phyloP scores from a whole-genome alignment of 2,888 invertebrate genomes.

The Dioctria linearis region DNA sequence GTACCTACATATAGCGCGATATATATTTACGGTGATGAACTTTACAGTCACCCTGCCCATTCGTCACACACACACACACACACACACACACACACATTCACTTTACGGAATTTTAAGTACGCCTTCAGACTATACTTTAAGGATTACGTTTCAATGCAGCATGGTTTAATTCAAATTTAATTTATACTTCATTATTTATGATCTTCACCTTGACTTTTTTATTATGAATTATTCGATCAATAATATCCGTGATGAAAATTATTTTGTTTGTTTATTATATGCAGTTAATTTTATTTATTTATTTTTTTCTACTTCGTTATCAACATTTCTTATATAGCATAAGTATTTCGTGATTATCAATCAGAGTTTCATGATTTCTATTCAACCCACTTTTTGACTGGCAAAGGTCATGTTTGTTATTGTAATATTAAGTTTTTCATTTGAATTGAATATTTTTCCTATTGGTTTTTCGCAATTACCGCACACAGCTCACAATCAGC shows the following conservation, averaged over 20 bases:
- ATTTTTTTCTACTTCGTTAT: no score
- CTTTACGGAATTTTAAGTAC: not conserved
- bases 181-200: slow-evolving; percentile 50
- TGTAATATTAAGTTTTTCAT: not conserved
- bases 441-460: not conserved
- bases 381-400: slow-evolving; percentile 23
- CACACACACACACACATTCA: not conserved
- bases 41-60: not conserved
- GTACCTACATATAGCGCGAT: not conserved
- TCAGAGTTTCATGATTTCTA: slow-evolving; percentile 22
- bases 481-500: not conserved
- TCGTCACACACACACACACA: not conserved
- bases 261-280: slow-evolving; percentile 5
- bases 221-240: slow-evolving; percentile 9
- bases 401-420: slow-evolving; percentile 31
- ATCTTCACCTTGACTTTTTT: slow-evolving; percentile 3
- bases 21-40: slow-evolving; percentile 12
- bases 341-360: slow-evolving; percentile 24
- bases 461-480: not conserved
- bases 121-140: not conserved
- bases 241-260: slow-evolving; percentile 27
- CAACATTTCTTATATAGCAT: no score
- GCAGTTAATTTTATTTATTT: no score
- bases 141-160: not conserved
- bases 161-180: slow-evolving; percentile 53